Percentiles rank a stretch among this genome's conserved stretches.
Conservation (phyloP, 2,113 vertebrate species). For the Neomonachus schauinslandi region DNA sequence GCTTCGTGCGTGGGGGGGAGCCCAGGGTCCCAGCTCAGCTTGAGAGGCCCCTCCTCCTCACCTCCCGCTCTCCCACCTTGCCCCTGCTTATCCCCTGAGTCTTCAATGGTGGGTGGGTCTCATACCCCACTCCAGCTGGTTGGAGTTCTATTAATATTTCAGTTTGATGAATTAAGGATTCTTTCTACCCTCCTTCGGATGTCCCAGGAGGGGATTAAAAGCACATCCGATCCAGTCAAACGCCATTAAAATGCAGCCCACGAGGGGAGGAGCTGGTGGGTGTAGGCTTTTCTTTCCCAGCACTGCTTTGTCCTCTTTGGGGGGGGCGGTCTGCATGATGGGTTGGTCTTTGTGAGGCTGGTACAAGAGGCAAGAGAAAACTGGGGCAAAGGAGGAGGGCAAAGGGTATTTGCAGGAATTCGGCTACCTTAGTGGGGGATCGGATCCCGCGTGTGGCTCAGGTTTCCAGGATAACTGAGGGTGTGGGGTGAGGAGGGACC, state of each 20-base stretch:
- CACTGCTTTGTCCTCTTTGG: slow-evolving; percentile 23
- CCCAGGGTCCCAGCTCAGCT: not conserved
- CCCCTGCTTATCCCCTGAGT: slow-evolving; percentile 4
- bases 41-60: not conserved
- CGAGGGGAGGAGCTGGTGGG: not conserved
- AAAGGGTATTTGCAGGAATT: not conserved
- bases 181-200: slow-evolving; percentile 62
- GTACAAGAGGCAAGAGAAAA: not conserved
- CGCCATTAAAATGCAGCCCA: slow-evolving; percentile 15
- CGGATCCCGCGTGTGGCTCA: not conserved
- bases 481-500: not conserved
- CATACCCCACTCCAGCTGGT: slow-evolving; percentile 70
- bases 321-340: not conserved
- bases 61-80: not conserved
- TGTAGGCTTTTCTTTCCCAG: not conserved
- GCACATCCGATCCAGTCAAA: slow-evolving; percentile 69
- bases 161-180: slow-evolving; percentile 86
- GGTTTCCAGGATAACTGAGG: not conserved
- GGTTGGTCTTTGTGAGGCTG: not conserved
- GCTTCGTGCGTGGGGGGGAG: not conserved
- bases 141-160: slow-evolving; percentile 86
- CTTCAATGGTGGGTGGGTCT: slow-evolving; percentile 72
- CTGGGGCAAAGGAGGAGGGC: not conserved
- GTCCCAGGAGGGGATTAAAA: slow-evolving; percentile 79
- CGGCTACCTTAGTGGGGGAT: not conserved